Base-by-base conservation (phyloP, 2,888 invertebrate genomes). In the Colostygia pectinataria region DNA sequence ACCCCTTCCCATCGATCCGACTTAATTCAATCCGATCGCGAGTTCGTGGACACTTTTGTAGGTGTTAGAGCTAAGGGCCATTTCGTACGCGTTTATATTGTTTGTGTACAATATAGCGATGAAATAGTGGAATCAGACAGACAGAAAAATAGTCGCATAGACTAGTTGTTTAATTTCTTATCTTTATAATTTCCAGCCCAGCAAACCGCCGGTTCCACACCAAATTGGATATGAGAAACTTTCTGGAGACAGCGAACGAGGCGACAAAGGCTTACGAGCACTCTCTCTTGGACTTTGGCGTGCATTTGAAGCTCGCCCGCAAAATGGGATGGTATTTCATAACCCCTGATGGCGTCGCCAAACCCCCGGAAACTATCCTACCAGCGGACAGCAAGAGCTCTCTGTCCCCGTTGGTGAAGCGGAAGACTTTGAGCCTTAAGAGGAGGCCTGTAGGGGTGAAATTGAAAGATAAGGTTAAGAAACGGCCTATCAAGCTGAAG, bases 171-270 rank as follows among this genome's bases (percentile, higher is more conserved):
- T 4, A 2, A 18, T 18, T n/a, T n/a, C n/a, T n/a, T n/a, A n/a
- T 20, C 4, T 25, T 13, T 13, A 5, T 25, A n/a, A 27, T 6
- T 69, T 71, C 2, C 66, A 90, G 91, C 40, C 89, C 90, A 0
- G 77, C 79, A 10, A 81, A 85, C 56, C 74, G 78, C 2, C 65
- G 86, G 1, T 81, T 89, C 59, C 90, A 91, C 61, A 88, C 85
- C 0, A 86, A 84, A 46, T 75, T 75, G 0, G 91, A 91, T 55
- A 87, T 91, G 81, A 77, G 81, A 0, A 55, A 68, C 8, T 89
- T 74, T 43, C 56, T 91, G 0, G 83, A 83, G 37, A 68, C 68
- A 32, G 65, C 70, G 0, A 68, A 74, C 5, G 65, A 66, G 0
- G 34, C 55, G 0, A 44, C 80, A 1, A 68, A 63, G n/a, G 55